These are phyloP conservation scores for Gorilla gorilla DNA, from an alignment of 2,113 vertebrate species.

Conservation along the genomic window DNA sequence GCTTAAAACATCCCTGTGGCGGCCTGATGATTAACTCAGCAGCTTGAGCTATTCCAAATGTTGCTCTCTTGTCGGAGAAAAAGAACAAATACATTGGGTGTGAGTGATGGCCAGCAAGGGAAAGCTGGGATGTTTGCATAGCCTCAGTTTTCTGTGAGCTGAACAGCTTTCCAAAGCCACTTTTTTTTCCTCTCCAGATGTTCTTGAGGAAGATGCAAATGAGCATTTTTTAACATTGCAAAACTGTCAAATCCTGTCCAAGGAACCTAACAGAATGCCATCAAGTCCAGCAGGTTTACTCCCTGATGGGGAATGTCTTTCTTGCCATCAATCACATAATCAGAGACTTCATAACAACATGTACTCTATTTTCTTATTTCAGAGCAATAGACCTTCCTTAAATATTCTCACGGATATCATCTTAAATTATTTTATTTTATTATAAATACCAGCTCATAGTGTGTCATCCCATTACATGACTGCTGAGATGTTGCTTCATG, in stretches of 20 bases:
- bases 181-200: slow-evolving; percentile 68
- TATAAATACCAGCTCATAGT: background rate
- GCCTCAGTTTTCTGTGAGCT: slow-evolving; percentile 70
- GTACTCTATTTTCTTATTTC: background rate
- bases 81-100: slow-evolving; percentile 83
- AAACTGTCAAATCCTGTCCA: slow-evolving; percentile 62
- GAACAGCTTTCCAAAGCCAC: slow-evolving; percentile 72
- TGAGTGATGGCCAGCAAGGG: slow-evolving; percentile 80
- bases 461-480: background rate
- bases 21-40: slow-evolving; percentile 78
- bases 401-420: background rate
- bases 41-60: slow-evolving; percentile 83
- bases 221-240: slow-evolving; percentile 71
- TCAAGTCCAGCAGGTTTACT: slow-evolving; percentile 1
- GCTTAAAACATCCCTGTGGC: slow-evolving; percentile 70
- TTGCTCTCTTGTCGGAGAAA: slow-evolving; percentile 79
- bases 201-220: slow-evolving; percentile 74
- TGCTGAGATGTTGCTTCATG: background rate
- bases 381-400: background rate
- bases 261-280: slow-evolving; percentile 54
- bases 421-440: slow-evolving; percentile 35
- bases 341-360: background rate
- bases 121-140: slow-evolving; percentile 72
- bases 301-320: background rate
- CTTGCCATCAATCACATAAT: background rate